Evolutionary conservation across 1,140 invertebrate genomes (phyloP), one percentile per base, ranked within the genome.

Genomic region (Capitella teleta): DNA sequence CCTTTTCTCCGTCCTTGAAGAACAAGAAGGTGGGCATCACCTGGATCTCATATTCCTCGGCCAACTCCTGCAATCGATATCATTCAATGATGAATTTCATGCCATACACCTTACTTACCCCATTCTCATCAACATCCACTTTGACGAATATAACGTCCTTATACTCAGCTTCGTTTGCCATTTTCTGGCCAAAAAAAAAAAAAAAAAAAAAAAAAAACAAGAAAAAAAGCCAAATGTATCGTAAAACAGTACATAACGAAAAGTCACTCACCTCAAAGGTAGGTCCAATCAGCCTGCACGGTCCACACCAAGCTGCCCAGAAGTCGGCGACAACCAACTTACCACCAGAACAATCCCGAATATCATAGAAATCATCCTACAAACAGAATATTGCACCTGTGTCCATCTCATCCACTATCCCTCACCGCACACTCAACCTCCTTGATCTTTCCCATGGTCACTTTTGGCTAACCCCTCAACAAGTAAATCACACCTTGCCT

Each of bases 1-100:
- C 76, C 66, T 80, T 79, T 63, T 79, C 61, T 28, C 76, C 74
- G 58, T 81, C 81, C 73, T 90, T 93, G 54, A 93, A 75, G 68
- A 93, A 91, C 21, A 92, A 70, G 68, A 95, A 95, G 1, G 90
- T 94, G 37, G 91, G 91, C 89, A 94, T 93, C 43, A 85, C 86
- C 54, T 77, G 77, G 57, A 95, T 82, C 55, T 83, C 78, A 71
- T 89, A 91, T 48, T 84, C 77, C 44, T 76, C 73, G 8, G 85
- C 84, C 45, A 92, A 72, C 18, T 89, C 86, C 58, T 62, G 43
- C 49, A 28, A 49, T 5, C 19, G 16, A 34, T 16, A 34, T n/a
- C n/a, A n/a, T n/a, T n/a, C 32, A 16, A 34, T 12, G 10, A 34
- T 34, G 32, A 34, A 34, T 10, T 10, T 34, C 32, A n/a, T n/a